These are phyloP conservation scores for Circaetus gallicus DNA, from an alignment of 2,113 vertebrate genomes.

Conservation along the genomic window DNA sequence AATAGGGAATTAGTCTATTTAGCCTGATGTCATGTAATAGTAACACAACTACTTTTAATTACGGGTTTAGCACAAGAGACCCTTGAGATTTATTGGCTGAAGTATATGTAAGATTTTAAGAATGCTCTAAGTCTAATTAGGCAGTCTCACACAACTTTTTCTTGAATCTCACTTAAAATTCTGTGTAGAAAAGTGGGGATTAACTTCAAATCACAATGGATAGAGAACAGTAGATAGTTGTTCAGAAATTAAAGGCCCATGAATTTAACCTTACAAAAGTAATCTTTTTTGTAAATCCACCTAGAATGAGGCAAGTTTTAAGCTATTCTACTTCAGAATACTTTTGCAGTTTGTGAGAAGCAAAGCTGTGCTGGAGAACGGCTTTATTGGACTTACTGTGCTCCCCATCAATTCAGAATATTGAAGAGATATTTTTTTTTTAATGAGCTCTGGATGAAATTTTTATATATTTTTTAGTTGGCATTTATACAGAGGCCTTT, in stretches of 20 bases:
- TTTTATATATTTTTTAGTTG: neutral
- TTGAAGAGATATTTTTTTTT: neutral
- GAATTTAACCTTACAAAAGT: neutral
- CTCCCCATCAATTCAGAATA: neutral
- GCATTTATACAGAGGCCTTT: neutral
- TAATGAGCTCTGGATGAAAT: neutral
- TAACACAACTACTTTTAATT: neutral
- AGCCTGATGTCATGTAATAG: neutral
- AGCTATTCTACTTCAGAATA: neutral
- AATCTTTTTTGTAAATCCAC: neutral
- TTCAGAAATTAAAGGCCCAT: neutral
- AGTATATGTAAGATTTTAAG: neutral
- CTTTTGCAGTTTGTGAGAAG: neutral
- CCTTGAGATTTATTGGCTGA: neutral
- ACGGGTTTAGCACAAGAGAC: neutral
- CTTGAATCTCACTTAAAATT: neutral
- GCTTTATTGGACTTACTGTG: neutral
- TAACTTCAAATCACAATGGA: neutral
- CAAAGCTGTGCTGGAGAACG: neutral
- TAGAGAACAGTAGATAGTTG: neutral
- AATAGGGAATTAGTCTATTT: neutral
- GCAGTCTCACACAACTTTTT: neutral
- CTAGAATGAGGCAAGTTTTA: neutral
- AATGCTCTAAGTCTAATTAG: neutral
- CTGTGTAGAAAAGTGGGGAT: neutral